These are phyloP conservation scores for Alauda arvensis DNA, from an alignment of 2,797 vertebrate species.

Conservation along the genomic window DNA sequence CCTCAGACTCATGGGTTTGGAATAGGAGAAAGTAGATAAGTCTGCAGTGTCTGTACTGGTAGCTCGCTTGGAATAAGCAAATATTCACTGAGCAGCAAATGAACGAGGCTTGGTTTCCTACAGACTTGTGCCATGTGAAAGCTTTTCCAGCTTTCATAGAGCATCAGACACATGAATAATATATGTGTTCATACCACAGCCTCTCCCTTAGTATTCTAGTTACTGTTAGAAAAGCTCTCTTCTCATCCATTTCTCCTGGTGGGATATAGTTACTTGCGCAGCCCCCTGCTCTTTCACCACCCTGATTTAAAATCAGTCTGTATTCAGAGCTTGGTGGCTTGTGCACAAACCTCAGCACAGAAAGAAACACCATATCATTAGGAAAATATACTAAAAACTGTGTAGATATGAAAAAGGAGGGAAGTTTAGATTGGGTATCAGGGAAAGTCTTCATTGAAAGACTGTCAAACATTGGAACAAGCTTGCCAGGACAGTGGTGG, in stretches of 20 bases:
- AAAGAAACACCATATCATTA: not conserved
- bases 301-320: not conserved
- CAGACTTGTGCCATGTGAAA: not conserved
- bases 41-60: not conserved
- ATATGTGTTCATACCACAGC: not conserved
- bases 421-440: not conserved
- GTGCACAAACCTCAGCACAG: not conserved
- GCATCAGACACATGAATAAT: conserved; percentile 32
- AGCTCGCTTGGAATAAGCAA: conserved; percentile 8
- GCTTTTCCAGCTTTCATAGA: not conserved
- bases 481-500: not conserved
- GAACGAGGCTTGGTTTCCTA: not conserved
- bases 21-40: not conserved
- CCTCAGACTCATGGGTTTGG: not conserved
- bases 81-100: conserved; percentile 2
- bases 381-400: not conserved
- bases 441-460: not conserved
- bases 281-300: not conserved
- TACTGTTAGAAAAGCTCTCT: not conserved
- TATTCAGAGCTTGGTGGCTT: not conserved
- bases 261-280: not conserved
- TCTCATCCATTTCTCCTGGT: not conserved
- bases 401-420: not conserved
- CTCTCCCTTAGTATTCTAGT: not conserved
- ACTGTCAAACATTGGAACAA: not conserved